Evolutionary conservation across 2,888 invertebrate genomes (phyloP).

Genomic region (Tipula vernalis): DNA sequence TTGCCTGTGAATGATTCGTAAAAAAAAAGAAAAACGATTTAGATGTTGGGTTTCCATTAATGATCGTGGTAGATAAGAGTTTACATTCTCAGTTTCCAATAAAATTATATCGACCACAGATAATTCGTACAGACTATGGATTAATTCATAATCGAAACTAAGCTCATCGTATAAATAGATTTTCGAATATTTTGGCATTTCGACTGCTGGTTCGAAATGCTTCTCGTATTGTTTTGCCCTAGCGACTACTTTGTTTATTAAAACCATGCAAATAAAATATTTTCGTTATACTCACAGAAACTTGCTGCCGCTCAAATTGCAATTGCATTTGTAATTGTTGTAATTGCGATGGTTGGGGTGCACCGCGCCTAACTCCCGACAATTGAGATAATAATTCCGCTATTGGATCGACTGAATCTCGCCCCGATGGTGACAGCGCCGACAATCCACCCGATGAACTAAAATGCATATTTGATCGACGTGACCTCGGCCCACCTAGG

Average conservation of each 20-base stretch:
- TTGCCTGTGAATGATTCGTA: constrained; percentile 41
- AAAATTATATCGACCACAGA: not conserved
- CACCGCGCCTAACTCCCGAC: constrained; percentile 71
- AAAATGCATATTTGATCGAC: constrained; percentile 92
- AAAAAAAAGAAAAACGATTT: not conserved
- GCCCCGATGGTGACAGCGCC: constrained; percentile 70
- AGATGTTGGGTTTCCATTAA: not conserved
- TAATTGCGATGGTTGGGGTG: constrained; percentile 60
- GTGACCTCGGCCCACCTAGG: constrained; percentile 59
- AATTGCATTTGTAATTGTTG: constrained; percentile 94
- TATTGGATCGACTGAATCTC: constrained; percentile 92
- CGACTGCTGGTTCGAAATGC: not conserved
- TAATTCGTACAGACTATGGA: not conserved
- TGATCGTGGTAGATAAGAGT: not conserved
- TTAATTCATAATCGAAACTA: not conserved
- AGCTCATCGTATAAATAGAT: not conserved
- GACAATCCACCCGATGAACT: constrained; percentile 77
- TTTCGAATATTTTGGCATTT: not conserved
- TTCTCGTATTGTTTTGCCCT: not conserved
- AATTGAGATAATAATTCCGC: constrained; percentile 91
- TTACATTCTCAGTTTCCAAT: not conserved
- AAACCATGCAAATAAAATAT: not conserved
- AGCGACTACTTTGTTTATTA: not conserved
- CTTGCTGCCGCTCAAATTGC: constrained; percentile 82
- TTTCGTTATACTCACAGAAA: constrained; percentile 38